Percentiles rank a stretch among this genome's conserved stretches.
Conservation (phyloP, 2,888 invertebrate species). For the Pycnomerus fuliginosus region DNA sequence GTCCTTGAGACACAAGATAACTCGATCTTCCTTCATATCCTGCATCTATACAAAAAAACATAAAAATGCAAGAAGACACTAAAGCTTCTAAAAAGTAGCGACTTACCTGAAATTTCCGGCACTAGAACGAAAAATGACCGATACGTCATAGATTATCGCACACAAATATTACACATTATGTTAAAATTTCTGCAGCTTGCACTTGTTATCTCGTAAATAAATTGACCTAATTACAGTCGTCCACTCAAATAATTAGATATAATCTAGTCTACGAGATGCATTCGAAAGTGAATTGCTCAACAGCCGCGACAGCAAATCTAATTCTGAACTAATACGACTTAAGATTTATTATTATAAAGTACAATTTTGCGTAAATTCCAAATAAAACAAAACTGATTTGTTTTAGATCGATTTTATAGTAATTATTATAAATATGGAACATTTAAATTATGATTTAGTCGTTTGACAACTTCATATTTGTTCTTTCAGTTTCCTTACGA, state of each 20-base stretch:
- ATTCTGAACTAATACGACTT: conserved; percentile 20
- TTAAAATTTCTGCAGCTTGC: conserved; percentile 30
- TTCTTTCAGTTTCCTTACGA: conserved; percentile 20
- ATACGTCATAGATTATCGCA: conserved; percentile 9
- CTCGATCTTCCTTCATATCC: too few relatives aligned
- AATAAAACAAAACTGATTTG: conserved; percentile 42
- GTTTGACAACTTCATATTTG: conserved; percentile 38
- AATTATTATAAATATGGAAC: conserved; percentile 52
- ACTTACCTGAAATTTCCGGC: too few relatives aligned
- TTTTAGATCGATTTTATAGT: conserved; percentile 40
- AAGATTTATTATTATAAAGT: conserved; percentile 37
- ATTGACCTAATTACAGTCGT: conserved; percentile 50
- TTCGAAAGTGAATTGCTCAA: conserved; percentile 8
- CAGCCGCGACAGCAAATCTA: conserved; percentile 20
- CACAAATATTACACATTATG: conserved; percentile 22
- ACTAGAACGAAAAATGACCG: conserved; percentile 1
- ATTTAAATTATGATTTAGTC: conserved; percentile 48
- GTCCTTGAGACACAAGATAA: too few relatives aligned
- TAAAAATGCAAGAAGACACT: too few relatives aligned
- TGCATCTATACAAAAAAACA: too few relatives aligned
- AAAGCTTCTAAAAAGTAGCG: too few relatives aligned
- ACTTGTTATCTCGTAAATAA: conserved; percentile 45
- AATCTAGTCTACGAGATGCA: conserved; percentile 1
- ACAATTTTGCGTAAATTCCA: conserved; percentile 47
- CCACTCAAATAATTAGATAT: conserved; percentile 32